Evolutionary conservation across 1,140 invertebrate genomes (phyloP), one percentile per base, ranked within the genome.

Genomic region (Zaprionus africanus): DNA sequence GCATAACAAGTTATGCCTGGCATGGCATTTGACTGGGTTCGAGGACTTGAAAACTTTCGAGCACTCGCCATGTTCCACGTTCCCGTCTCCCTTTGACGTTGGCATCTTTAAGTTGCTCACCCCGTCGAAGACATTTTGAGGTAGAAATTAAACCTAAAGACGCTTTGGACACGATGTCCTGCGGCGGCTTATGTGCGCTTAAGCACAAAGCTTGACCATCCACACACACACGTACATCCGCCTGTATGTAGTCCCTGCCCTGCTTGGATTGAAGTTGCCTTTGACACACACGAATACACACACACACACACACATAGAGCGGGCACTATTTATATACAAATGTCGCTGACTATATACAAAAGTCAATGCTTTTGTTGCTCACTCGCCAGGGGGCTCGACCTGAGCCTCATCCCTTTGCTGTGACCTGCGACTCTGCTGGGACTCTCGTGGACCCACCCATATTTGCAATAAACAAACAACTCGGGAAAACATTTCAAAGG

Each of bases 331-430:
- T 90, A 88, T 84, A 81, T 88, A 88, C 85, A 85, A 88, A 90
- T 90, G 86, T 74, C 85, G 85, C 85, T 90, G 84, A 78, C 74
- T 88, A 88, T 90, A 61, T 88, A 88, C 85, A 90, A 88, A 88
- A 88, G 86, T 88, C 85, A 81, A 88, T 90, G 85, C 58, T 90
- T 90, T 90, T 84, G 78, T 81, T 72, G 71, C 61, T 75, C 38
- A 53, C 22, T 75, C 38, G 53, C 51, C 57, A 60, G 75, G 78
- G 75, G 63, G 59, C 60, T 43, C 49, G 69, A 41, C 69, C 51
- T 67, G 67, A 51, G 36, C 53, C 67, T 17, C 41, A 7, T 17
- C 68, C 54, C 51, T 49, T 31, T 9, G 19, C 17, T 5, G 9
- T 13, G 46, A 12, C 19, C 46, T 51, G 46, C 46, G 46, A 51